Base-by-base conservation (phyloP, 2,888 invertebrate species). In the Balanococcus diminutus region DNA sequence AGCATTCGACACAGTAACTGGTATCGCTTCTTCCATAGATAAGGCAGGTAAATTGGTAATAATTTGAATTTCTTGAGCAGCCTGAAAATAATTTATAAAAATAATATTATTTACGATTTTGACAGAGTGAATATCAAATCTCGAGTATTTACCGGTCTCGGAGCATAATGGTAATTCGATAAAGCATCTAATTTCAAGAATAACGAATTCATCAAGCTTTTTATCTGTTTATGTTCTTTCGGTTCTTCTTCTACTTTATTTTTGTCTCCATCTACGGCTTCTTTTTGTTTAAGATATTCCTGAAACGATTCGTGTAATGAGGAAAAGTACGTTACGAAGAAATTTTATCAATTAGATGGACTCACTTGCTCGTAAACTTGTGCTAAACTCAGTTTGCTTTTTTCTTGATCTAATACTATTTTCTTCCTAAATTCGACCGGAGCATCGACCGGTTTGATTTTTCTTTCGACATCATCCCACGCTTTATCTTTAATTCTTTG, bases 11-110 rank as follows among this genome's bases (percentile, higher is more conserved):
- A 94, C 92, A n/a, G 95, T 94, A 6, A 96, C 92, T 0, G 98
- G 98, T 0, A 97, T 97, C 8, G 98, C 97, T 90, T 99, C 99
- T 90, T 99, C 99, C 93, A 98, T 95, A 39, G 92, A 93, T 82
- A 99, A 93, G 0, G 98, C 96, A 0, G 98, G 96, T 87, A 96
- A 92, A 89, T 99, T 98, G 87, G 94, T 95, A 5, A 99, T 92
- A 87, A 99, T 95, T 90, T 95, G 96, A 1, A 98, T 91, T 89
- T 99, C 98, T 0, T 97, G 95, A 87, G 93, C 93, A 0, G 94
- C 93, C 93, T 93, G 88, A 67, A 89, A 89, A 87, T 56, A 67
- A 31, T 81, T 67, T n/a, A 32, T 31, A 36, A 46, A 36, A 79
- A 82, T 82, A 81, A 39, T 19, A 56, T n/a, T n/a, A n/a, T 14